Base-by-base conservation (phyloP, 2,113 vertebrate species). In the Mesoclemmys tuberculata region DNA sequence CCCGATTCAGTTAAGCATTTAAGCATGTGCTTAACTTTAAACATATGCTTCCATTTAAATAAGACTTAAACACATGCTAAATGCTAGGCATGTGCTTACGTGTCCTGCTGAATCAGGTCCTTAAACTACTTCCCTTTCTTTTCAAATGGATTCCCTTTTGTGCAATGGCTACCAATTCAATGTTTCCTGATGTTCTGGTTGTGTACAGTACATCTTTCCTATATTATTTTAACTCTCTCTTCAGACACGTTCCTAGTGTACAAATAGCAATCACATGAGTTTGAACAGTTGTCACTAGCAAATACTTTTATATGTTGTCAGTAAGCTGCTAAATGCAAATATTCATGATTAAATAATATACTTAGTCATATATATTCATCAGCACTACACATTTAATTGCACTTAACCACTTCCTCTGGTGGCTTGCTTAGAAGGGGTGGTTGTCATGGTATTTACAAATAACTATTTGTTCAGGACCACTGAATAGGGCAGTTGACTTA, bases 141-240 rank as follows among this genome's bases (percentile, higher is more conserved):
- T 93, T 56, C 68, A 91, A 29, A 80, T 49, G 38, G 10, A 26
- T 93, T 85, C 14, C 46, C 93, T 83, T 89, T 49, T 71, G 26
- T 93, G 93, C 80, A 92, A 9, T 51, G 2, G 80, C 54, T 79
- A 92, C 2, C 51, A 80, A n/a, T 78, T 78, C 29, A 22, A 41
- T 80, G 78, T 46, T 94, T 27, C 49, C 90, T 96, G 92, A 95
- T 96, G 94, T 94, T 92, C 93, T 94, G 61, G 71, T 86, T 88
- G 31, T 81, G 24, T 91, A 68, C 87, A 91, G 74, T 75, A 75
- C 21, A 35, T 58, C 68, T 94, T 92, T 87, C 94, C 89, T 93
- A 90, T 2, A 0, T 74, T 90, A 51, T 68, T 54, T 97, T 93
- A 94, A 41, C 8, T 77, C 46, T 10, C 89, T 79, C 46, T 95